These are phyloP conservation scores for Dioctria rufipes DNA, from an alignment of 2,888 invertebrate species.

Conservation along the genomic window DNA sequence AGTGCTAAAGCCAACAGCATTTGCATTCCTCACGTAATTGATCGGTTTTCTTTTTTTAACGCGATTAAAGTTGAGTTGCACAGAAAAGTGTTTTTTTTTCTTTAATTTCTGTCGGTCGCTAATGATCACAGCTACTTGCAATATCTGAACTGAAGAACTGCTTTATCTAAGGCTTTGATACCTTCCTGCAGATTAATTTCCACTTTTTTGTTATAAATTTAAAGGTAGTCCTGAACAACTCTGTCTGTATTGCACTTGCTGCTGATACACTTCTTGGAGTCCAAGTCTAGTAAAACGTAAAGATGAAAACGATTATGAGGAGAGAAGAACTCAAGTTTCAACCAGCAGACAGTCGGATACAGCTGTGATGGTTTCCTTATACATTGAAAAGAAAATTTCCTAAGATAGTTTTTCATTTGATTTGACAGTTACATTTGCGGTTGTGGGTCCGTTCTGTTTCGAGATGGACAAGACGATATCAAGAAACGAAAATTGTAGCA, in stretches of 20 bases:
- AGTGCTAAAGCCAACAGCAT: slow-evolving; percentile 46
- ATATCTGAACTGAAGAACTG: slow-evolving; percentile 14
- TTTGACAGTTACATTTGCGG: slow-evolving; percentile 58
- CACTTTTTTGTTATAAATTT: slow-evolving; percentile 12
- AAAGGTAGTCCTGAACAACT: not conserved
- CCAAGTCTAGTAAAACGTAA: not conserved
- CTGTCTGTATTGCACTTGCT: not conserved
- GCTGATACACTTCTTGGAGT: not conserved
- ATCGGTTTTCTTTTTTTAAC: slow-evolving; percentile 13
- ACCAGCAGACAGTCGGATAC: slow-evolving; percentile 20
- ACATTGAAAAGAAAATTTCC: slow-evolving; percentile 49
- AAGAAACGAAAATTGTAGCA: slow-evolving; percentile 50
- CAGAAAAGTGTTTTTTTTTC: slow-evolving; percentile 39
- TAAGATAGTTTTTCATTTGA: slow-evolving; percentile 59
- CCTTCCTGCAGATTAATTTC: slow-evolving; percentile 12
- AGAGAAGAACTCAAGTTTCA: not conserved
- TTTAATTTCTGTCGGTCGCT: slow-evolving; percentile 34
- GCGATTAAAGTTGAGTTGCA: not conserved
- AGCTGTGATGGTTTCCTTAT: slow-evolving; percentile 35
- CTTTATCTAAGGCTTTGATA: slow-evolving; percentile 51
- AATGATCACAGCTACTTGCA: slow-evolving; percentile 47
- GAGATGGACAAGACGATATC: slow-evolving; percentile 48
- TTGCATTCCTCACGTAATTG: slow-evolving; percentile 52
- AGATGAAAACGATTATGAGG: slow-evolving; percentile 7
- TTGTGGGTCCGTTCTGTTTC: not conserved